Percentiles rank a stretch among this genome's conserved stretches.
phyloP scores from a whole-genome alignment of 2,888 invertebrate species.

The Ditylenchus weischeri region DNA sequence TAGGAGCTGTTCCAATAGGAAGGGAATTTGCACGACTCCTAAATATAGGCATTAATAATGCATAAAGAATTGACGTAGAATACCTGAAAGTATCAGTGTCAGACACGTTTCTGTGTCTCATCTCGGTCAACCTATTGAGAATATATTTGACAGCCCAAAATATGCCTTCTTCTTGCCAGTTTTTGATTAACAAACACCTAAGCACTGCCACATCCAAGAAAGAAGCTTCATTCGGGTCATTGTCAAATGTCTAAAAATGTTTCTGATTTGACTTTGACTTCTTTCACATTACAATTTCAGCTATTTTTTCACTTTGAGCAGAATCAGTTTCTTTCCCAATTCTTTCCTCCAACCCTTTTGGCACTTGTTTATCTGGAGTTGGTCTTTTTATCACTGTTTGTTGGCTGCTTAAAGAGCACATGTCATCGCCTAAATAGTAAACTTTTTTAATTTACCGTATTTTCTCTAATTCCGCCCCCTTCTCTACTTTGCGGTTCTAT shows the following conservation, averaged over 20 bases:
- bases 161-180: conserved; percentile 97
- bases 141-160: conserved; percentile 88
- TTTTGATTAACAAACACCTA: conserved; percentile 86
- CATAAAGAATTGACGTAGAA: not conserved
- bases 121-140: conserved; percentile 60
- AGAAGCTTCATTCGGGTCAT: conserved; percentile 70
- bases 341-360: not conserved
- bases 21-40: conserved; percentile 35
- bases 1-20: conserved; percentile 16
- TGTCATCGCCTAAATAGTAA: conserved; percentile 21
- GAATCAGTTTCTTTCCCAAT: conserved; percentile 17
- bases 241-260: conserved; percentile 10
- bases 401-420: conserved; percentile 46
- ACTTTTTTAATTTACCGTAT: too few relatives aligned
- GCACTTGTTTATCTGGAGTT: not conserved
- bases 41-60: not conserved
- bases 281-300: conserved; percentile 5
- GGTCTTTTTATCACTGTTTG: conserved; percentile 44
- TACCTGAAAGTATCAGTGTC: conserved; percentile 1
- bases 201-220: conserved; percentile 93
- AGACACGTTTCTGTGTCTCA: conserved; percentile 40
- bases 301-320: conserved; percentile 17
- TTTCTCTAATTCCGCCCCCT: too few relatives aligned
- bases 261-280: not conserved
- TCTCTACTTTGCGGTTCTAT: too few relatives aligned